phyloP scores from a whole-genome alignment of 2,888 invertebrate species.

The Rhagium mordax region DNA sequence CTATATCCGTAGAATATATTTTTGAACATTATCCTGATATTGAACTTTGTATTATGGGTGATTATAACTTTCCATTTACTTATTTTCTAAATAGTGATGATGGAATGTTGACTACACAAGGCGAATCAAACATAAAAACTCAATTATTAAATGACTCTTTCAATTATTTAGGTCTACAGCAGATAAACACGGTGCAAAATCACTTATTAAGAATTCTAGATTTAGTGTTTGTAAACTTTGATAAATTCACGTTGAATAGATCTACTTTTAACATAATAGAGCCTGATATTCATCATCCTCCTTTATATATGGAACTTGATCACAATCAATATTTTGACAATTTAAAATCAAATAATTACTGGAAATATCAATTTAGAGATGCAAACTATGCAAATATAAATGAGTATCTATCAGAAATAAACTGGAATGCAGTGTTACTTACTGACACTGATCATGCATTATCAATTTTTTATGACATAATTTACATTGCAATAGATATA shows the following conservation, averaged over 20 bases:
- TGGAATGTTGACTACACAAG: not conserved
- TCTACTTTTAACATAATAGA: not conserved
- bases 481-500: not conserved
- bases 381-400: not conserved
- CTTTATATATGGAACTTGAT: not conserved
- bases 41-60: no score
- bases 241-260: not conserved
- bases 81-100: no score
- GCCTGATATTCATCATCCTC: not conserved
- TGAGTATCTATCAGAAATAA: not conserved
- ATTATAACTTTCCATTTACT: no score
- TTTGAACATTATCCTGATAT: no score
- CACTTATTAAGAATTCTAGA: not conserved
- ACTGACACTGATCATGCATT: not conserved
- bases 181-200: not conserved
- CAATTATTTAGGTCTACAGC: not conserved
- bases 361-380: not conserved
- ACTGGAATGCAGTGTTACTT: not conserved
- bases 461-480: not conserved
- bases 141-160: not conserved
- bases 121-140: not conserved
- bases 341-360: not conserved
- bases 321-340: not conserved
- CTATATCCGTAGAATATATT: no score
- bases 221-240: not conserved